Evolutionary conservation across 1,140 invertebrate genomes (phyloP), one percentile per base, ranked within the genome.

Genomic region (Stegodyphus mimosarum): DNA sequence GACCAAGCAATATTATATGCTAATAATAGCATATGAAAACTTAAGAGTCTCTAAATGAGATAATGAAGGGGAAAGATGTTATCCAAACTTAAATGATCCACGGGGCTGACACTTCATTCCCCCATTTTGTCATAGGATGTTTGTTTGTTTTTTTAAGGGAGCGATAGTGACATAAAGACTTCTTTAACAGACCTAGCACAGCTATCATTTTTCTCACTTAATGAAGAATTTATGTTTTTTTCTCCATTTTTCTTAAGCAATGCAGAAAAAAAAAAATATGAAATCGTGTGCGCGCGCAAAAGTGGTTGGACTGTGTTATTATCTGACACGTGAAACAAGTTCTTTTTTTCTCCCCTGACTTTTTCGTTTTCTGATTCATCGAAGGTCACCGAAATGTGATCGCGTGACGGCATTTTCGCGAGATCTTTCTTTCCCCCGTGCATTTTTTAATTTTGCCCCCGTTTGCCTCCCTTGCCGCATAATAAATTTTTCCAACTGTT

Each of bases 351-450:
- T 7, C 13, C 6, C 33, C 48, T 13, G 18, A 50, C 11, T 70
- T 80, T 80, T 53, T 71, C 64, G 11, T 80, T 80, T 71, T 80
- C 67, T 55, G 77, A 71, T 55, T 70, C 67, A 71, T 69, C 52
- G 77, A 80, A 80, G 77, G 77, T 80, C 77, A 80, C 67, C 7
- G 77, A 80, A 80, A 80, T 17, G n/a, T 53, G 77, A 80, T 80
- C 77, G 77, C 77, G 67, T 71, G 77, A 80, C 33, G 71, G 69
- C 69, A 77, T 49, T 69, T 33, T 66, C 50, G 48, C 49, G 49
- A 78, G 50, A 51, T 53, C 33, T 67, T 78, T 69, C 63, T 50
- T 69, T 78, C 33, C 11, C 18, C 18, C 18, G 17, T 33, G n/a
- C 53, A 53, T 11, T 33, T 55, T 50, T 71, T 50, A 49, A 49